phyloP scores from a whole-genome alignment of 2,888 invertebrate genomes.

The Drosophila mimetica region DNA sequence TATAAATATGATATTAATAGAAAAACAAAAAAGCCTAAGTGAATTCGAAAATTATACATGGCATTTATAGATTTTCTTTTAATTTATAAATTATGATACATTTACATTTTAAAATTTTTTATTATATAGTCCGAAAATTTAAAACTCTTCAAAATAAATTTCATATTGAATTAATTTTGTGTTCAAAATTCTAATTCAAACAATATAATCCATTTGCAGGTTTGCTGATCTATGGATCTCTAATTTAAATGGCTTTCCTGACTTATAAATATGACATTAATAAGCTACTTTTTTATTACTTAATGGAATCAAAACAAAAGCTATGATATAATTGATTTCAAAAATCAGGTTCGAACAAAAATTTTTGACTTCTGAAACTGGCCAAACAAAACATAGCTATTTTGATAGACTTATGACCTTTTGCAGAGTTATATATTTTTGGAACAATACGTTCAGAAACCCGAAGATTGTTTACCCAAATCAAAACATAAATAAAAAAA shows the following conservation, averaged over 20 bases:
- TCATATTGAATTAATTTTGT: neutral
- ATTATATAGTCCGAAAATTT: too few relatives aligned
- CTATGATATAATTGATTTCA: constrained; percentile 12
- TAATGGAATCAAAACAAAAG: constrained; percentile 20
- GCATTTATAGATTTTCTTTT: too few relatives aligned
- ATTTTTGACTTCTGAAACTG: constrained; percentile 8
- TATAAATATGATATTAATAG: constrained; percentile 15
- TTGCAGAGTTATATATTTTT: constrained; percentile 13
- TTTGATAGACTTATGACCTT: constrained; percentile 49
- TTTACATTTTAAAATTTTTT: neutral
- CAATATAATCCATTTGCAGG: neutral
- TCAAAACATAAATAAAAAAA: constrained; percentile 33
- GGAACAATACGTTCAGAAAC: constrained; percentile 1
- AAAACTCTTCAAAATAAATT: neutral
- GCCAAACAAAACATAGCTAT: constrained; percentile 5
- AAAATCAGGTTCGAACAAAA: constrained; percentile 50
- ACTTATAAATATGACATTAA: constrained; percentile 13
- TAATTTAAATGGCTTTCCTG: neutral
- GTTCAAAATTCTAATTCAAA: neutral
- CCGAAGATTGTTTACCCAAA: constrained; percentile 16
- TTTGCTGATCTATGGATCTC: neutral
- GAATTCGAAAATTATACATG: too few relatives aligned
- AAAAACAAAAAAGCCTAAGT: too few relatives aligned
- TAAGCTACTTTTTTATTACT: neutral
- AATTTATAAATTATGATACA: too few relatives aligned